Evolutionary conservation across 2,113 vertebrate species (phyloP), one percentile per base, ranked within the genome.

Genomic region (Chloropsis hardwickii): DNA sequence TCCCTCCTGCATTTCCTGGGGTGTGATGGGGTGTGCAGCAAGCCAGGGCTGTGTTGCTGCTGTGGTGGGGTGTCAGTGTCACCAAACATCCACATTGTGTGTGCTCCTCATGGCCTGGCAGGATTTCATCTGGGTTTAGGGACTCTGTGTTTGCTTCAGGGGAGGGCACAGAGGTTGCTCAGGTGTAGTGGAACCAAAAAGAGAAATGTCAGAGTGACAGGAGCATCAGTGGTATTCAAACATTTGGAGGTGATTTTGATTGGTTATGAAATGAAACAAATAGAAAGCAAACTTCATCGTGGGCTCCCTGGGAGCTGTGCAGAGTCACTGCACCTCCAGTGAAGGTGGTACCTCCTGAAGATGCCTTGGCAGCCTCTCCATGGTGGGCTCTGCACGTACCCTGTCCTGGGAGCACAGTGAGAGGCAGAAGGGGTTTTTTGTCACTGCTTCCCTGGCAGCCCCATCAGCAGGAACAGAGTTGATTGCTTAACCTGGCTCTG

Each of bases 31-130:
- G 50, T 27, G 50, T 51, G 62, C 62, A 62, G 62, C 76, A 20
- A 17, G 40, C 0, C 6, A 82, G 76, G 56, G 7, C 47, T 90
- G 51, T 70, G 54, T 28, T 23, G 6, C 27, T 56, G 1, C 9
- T 20, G 17, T 47, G 76, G 4, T 29, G n/a, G 14, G 24, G 16
- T 42, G 28, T 12, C 7, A 7, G 4, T 37, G 64, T 54, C 42
- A 48, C 44, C 65, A 54, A 21, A 16, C 31, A 39, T 13, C 31
- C 19, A 0, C 28, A 1, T 0, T 48, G 3, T 8, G 11, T 11
- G 42, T 67, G 69, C 39, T 48, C n/a, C 29, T 57, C 18, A 2
- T 35, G 69, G 24, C 54, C 40, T 53, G 48, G 73, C 58, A 50
- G 69, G 39, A 16, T 40, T 48, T 72, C 37, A 16, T 12, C 37